Evolutionary conservation across 1,140 invertebrate genomes (phyloP), one percentile per base, ranked within the genome.

Genomic region (Pantala flavescens): DNA sequence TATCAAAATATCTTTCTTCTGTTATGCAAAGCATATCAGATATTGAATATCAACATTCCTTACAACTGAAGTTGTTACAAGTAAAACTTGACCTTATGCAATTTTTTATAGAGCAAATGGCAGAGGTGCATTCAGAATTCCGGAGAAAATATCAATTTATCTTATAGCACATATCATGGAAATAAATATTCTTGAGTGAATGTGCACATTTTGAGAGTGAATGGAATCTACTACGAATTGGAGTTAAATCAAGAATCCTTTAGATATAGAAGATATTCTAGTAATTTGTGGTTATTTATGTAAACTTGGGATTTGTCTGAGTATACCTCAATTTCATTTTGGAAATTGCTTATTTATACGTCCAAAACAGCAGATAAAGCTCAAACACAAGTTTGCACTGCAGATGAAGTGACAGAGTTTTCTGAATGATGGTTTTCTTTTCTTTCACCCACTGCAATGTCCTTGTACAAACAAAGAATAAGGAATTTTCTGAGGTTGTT

Each of bases 271-370:
- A 63, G 49, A 63, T 63, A 21, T 36, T 36, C 28, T 63, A 63
- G 49, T 63, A 63, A 19, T 63, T 63, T 63, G 49, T 63, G 49
- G 49, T 63, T 63, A 63, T 63, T 63, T 63, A 63, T 63, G 49
- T 12, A 63, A 63, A 63, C 49, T 21, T 63, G 49, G 49, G 49
- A 63, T 19, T 63, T 63, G 3, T 63, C 49, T 63, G n/a, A 19
- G 49, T 63, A 63, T 19, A 63, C n/a, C 49, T 63, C 49, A 63
- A 63, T 63, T 63, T 63, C 49, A 63, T 63, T 63, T 63, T 63
- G 49, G 49, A 63, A 63, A 63, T 63, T 63, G 49, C 49, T 63
- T 63, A 63, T 63, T 63, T 63, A 63, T 63, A 63, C 49, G 49
- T 63, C 49, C 49, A 63, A 63, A 7, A 63, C 3, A 63, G 49